Conservation (phyloP, 2,888 invertebrate species). For the Eumacrocentrus americanus region DNA sequence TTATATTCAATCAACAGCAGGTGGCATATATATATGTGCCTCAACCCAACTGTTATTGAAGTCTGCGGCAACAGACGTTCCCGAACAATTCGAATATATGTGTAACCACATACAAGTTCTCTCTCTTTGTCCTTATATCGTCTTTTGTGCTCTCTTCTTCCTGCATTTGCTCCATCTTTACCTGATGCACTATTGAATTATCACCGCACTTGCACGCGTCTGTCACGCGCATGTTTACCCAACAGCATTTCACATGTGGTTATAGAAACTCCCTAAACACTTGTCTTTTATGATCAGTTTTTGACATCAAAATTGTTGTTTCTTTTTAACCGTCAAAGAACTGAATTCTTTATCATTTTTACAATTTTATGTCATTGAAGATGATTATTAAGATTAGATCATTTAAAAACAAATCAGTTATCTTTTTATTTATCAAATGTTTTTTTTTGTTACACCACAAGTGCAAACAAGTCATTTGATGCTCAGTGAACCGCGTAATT, state of each 20-base stretch:
- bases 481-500: conserved; percentile 11
- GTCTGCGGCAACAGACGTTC: conserved; percentile 20
- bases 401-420: too few relatives aligned
- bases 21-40: conserved; percentile 10
- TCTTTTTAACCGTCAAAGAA: too few relatives aligned
- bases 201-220: conserved; percentile 4
- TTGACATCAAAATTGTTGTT: too few relatives aligned
- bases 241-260: conserved; percentile 13
- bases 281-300: too few relatives aligned
- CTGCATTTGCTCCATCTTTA: background rate
- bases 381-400: too few relatives aligned
- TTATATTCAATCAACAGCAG: conserved; percentile 20
- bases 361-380: too few relatives aligned
- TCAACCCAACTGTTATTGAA: conserved; percentile 19
- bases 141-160: background rate
- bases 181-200: conserved; percentile 17
- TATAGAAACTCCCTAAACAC: too few relatives aligned
- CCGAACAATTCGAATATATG: conserved; percentile 11
- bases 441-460: background rate
- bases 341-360: too few relatives aligned
- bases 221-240: conserved; percentile 6
- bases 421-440: too few relatives aligned
- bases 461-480: background rate
- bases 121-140: conserved; percentile 16
- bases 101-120: conserved; percentile 12